Percentiles rank a stretch among this genome's conserved stretches.
Conservation (phyloP, 2,888 invertebrate species). For the Ophion slaviceki region DNA sequence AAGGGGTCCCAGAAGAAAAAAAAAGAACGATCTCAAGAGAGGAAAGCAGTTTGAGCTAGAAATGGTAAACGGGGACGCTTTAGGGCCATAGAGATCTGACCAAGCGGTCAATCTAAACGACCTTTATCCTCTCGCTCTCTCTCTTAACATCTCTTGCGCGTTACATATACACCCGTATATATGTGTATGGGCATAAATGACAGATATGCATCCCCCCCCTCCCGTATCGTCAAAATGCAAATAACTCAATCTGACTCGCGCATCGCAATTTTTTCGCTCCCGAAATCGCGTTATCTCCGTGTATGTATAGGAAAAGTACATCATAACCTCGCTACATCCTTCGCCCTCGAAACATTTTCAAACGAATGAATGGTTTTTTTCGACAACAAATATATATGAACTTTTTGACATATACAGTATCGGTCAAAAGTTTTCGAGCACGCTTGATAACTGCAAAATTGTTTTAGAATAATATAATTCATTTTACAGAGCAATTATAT, state of each 20-base stretch:
- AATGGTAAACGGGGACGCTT: slow-evolving; percentile 81
- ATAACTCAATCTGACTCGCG: slow-evolving; percentile 70
- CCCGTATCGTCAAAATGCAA: slow-evolving; percentile 76
- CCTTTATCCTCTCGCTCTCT: slow-evolving; percentile 76
- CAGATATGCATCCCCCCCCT: not conserved
- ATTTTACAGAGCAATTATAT: too few species aligned
- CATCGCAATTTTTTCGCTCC: slow-evolving; percentile 19
- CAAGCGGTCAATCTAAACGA: slow-evolving; percentile 83
- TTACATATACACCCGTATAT: not conserved
- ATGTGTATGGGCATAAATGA: not conserved
- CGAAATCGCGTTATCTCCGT: slow-evolving; percentile 23
- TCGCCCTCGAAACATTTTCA: too few species aligned
- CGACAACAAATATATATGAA: too few species aligned
- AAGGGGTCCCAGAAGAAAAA: slow-evolving; percentile 68
- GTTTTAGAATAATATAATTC: too few species aligned
- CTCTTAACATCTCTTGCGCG: slow-evolving; percentile 53
- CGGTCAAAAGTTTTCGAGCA: too few species aligned
- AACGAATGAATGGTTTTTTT: too few species aligned
- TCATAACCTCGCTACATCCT: not conserved
- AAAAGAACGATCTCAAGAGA: slow-evolving; percentile 72
- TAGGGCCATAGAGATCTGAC: slow-evolving; percentile 80
- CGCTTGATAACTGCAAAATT: too few species aligned
- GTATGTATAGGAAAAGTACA: slow-evolving; percentile 8
- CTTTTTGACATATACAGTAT: too few species aligned
- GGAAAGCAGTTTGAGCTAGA: slow-evolving; percentile 67